These are phyloP conservation scores for Xestobium rufovillosum DNA, from an alignment of 2,888 invertebrate genomes.

Conservation along the genomic window DNA sequence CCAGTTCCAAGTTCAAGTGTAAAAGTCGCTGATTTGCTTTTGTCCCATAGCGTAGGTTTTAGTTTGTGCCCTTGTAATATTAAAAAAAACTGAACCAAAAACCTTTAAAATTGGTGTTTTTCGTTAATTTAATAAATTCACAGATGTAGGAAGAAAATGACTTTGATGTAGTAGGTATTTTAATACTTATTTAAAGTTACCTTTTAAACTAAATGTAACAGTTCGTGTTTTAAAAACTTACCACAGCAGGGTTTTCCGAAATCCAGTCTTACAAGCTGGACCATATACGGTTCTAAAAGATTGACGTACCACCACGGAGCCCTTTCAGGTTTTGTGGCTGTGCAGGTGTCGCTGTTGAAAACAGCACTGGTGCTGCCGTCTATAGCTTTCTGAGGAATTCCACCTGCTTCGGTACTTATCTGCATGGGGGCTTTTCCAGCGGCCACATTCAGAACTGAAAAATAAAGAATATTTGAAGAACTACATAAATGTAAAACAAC, in stretches of 20 bases:
- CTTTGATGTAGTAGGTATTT: too few relatives aligned
- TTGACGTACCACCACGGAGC: slow-evolving; percentile 95
- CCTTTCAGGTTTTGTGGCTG: slow-evolving; percentile 74
- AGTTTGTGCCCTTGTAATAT: too few relatives aligned
- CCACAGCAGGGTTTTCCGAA: slow-evolving; percentile 89
- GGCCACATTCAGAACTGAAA: slow-evolving; percentile 83
- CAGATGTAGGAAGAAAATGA: too few relatives aligned
- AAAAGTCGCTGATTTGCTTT: too few relatives aligned
- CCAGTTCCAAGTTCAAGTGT: too few relatives aligned
- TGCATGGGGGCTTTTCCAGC: slow-evolving; percentile 95
- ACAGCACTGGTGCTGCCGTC: slow-evolving; percentile 82
- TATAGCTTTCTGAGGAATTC: slow-evolving; percentile 83
- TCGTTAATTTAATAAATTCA: too few relatives aligned
- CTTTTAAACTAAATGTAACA: too few relatives aligned
- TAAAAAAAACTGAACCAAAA: too few relatives aligned
- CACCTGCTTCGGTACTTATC: slow-evolving; percentile 71
- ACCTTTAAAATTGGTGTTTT: too few relatives aligned
- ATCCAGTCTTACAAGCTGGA: slow-evolving; percentile 82
- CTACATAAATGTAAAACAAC: slow-evolving; percentile 5
- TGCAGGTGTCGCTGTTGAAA: slow-evolving; percentile 79
- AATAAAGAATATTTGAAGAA: slow-evolving; percentile 15
- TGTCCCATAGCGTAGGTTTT: too few relatives aligned
- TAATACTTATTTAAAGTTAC: too few relatives aligned
- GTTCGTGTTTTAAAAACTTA: too few relatives aligned
- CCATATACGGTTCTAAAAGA: slow-evolving; percentile 89